These are phyloP conservation scores for Remorina albescens DNA, from an alignment of 2,797 vertebrate genomes.

Conservation along the genomic window DNA sequence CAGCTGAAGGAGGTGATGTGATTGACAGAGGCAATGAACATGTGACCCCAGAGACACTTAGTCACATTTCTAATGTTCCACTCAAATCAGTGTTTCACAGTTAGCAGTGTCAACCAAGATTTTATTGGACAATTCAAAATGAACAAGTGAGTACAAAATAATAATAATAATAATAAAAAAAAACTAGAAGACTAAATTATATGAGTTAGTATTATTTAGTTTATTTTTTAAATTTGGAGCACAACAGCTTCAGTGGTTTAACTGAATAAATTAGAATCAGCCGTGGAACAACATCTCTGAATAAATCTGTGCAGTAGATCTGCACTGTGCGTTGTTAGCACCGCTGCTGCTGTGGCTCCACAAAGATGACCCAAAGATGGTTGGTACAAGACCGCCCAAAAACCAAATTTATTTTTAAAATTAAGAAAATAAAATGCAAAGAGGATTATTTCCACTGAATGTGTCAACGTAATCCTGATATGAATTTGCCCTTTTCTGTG, in stretches of 20 bases:
- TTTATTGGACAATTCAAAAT: no score
- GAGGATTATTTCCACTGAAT: no score
- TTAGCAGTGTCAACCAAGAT: neutral
- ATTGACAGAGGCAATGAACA: constrained; percentile 71
- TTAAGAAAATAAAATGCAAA: no score
- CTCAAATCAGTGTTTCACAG: neutral
- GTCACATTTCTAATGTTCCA: neutral
- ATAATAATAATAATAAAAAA: neutral
- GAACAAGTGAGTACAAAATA: neutral
- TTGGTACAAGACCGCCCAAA: no score
- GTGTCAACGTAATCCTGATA: no score
- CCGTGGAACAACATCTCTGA: neutral
- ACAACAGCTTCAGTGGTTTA: neutral
- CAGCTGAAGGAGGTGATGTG: constrained; percentile 80
- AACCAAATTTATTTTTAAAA: no score
- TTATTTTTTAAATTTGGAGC: neutral
- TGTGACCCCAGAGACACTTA: constrained; percentile 10
- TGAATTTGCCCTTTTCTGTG: neutral
- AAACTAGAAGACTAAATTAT: neutral
- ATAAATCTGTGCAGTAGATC: neutral
- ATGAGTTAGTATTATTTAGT: neutral
- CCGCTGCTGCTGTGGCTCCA: no score
- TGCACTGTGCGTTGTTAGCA: no score
- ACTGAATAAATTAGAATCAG: neutral
- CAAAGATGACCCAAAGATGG: no score